These are phyloP conservation scores for Mastigias papua DNA, from an alignment of 30 jellyfish, hydroid and myxozoan genomes.

Conservation along the genomic window DNA sequence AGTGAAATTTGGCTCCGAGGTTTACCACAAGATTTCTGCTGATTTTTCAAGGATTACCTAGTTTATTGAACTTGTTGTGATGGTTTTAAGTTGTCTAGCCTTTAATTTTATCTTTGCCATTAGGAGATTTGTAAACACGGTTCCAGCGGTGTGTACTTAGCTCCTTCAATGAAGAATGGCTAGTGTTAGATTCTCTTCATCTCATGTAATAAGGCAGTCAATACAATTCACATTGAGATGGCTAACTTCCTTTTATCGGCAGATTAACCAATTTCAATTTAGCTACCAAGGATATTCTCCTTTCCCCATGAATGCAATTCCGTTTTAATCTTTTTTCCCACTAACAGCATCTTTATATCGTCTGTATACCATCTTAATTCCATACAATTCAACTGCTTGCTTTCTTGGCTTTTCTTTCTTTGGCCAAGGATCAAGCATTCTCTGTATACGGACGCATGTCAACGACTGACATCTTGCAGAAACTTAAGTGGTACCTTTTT, in stretches of 20 bases:
- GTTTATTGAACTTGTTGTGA: slow-evolving; percentile 8
- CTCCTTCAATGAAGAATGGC: background rate
- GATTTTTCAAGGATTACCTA: slow-evolving; percentile 7
- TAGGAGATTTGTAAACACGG: slow-evolving; percentile 15
- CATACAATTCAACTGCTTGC: background rate
- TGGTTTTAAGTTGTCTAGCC: slow-evolving; percentile 22
- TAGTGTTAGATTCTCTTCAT: background rate
- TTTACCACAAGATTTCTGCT: slow-evolving; percentile 11
- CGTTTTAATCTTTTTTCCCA: background rate
- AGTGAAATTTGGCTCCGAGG: slow-evolving; percentile 5
- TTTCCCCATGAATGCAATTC: background rate
- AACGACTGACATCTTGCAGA: too few relatives aligned
- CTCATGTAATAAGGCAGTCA: background rate
- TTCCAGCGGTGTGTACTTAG: slow-evolving; percentile 1
- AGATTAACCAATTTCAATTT: background rate
- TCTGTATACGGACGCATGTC: too few relatives aligned
- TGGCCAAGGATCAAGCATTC: too few relatives aligned
- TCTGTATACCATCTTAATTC: background rate
- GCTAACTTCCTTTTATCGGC: background rate
- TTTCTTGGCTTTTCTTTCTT: background rate
- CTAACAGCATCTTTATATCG: background rate
- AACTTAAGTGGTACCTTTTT: too few relatives aligned
- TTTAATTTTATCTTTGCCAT: slow-evolving; percentile 14
- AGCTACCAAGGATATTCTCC: background rate
- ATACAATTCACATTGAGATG: background rate